Conservation (phyloP, 2,888 invertebrate species). For the Drosophila greeni region DNA sequence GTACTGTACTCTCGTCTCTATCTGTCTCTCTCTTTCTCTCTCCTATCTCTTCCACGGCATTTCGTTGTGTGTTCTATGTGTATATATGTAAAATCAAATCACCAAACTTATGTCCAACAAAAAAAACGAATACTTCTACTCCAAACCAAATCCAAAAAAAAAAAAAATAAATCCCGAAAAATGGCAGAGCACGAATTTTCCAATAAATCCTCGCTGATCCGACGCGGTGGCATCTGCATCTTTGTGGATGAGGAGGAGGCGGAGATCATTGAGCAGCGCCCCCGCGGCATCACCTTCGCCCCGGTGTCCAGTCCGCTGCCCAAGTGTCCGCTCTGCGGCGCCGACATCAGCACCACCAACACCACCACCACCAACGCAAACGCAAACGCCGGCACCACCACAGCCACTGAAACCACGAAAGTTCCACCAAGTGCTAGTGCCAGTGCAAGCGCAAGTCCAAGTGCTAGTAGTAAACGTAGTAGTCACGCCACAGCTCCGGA, state of each 20-base stretch:
- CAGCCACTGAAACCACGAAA: conserved; percentile 46
- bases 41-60: conserved; percentile 36
- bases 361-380: conserved; percentile 26
- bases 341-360: conserved; percentile 52
- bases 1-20: conserved; percentile 35
- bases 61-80: conserved; percentile 46
- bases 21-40: conserved; percentile 46
- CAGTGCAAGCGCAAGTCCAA: conserved; percentile 42
- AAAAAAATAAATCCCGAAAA: conserved; percentile 27
- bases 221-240: conserved; percentile 79
- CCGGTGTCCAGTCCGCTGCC: conserved; percentile 60
- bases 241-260: conserved; percentile 79
- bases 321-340: conserved; percentile 74
- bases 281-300: conserved; percentile 70
- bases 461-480: conserved; percentile 65
- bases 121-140: conserved; percentile 45
- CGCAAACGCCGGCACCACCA: conserved; percentile 42
- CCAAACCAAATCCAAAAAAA: conserved; percentile 26
- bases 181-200: conserved; percentile 70
- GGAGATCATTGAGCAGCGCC: conserved; percentile 75
- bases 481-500: conserved; percentile 54
- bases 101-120: conserved; percentile 65
- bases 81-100: conserved; percentile 58
- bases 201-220: conserved; percentile 77
- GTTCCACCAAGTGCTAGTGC: conserved; percentile 33